Conservation (phyloP, 2,888 invertebrate genomes). For the Caradrina clavipalpis region DNA sequence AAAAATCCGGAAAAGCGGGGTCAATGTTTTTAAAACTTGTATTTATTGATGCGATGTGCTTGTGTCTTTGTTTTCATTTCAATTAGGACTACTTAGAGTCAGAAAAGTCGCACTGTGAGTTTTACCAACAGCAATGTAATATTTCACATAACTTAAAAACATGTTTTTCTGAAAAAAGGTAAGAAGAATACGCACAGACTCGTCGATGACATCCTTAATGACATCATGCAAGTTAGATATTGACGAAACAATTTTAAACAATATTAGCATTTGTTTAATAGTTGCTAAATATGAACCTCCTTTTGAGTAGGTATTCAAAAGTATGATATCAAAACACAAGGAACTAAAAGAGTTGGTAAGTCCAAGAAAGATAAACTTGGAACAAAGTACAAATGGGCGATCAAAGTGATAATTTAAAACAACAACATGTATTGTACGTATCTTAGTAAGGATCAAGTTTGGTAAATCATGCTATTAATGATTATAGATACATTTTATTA, state of each 20-base stretch:
- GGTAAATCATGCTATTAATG: conserved; percentile 10
- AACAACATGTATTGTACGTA: background rate
- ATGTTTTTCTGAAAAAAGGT: conserved; percentile 1
- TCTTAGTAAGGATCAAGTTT: conserved; percentile 1
- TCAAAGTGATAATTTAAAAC: conserved; percentile 42
- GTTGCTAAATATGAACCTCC: conserved; percentile 34
- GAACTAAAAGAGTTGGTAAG: conserved; percentile 31
- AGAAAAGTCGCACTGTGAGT: background rate
- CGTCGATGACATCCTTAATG: conserved; percentile 41
- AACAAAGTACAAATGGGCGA: conserved; percentile 21
- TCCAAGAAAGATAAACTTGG: conserved; percentile 17
- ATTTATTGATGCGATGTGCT: background rate
- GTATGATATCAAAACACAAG: conserved; percentile 49
- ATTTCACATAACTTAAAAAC: background rate
- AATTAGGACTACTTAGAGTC: background rate
- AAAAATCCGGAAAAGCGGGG: background rate
- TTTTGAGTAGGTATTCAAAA: conserved; percentile 10
- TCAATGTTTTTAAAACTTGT: background rate
- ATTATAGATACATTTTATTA: background rate
- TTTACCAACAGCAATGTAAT: conserved; percentile 2
- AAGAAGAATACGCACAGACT: background rate
- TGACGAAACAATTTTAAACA: conserved; percentile 11
- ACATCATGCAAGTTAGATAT: conserved; percentile 1
- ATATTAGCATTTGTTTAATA: conserved; percentile 36
- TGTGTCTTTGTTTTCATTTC: background rate